Evolutionary conservation across 2,113 vertebrate genomes (phyloP), one percentile per base, ranked within the genome.

Genomic region (Hucho hucho): DNA sequence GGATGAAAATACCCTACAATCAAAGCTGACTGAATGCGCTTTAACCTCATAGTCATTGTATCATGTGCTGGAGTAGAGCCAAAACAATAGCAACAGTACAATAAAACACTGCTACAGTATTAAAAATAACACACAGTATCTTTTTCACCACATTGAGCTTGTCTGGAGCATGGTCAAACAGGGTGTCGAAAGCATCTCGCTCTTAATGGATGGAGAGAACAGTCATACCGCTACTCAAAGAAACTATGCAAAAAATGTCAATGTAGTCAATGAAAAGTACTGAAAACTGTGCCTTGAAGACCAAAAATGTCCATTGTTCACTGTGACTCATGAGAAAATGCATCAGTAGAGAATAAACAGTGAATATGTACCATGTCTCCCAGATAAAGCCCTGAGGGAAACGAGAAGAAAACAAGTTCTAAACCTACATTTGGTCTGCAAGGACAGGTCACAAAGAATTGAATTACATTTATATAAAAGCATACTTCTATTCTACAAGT

Each of bases 111-210:
- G 16, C 26, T 24, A 61, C 24, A 32, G 64, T 32, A 12, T 61
- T 43, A 43, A 25, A 14, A 43, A 4, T 4, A 22, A 20, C 28
- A 20, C 1, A 69, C 56, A 43, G 14, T 90, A 99, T 97, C 97
- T 98, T 98, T 89, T 99, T 98, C 80, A 99, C 97, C 26, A 99
- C 97, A 6, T 95, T 99, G 61, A 99, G 96, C 80, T 99, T 99
- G 88, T 99, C 98, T 5, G 98, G 98, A 14, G 98, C 97, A 0
- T 99, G 97, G 89, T 99, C 98, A 64, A 99, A 98, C 75, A 99
- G 89, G 16, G 98, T 99, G 90, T 99, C 97, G 14, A 99, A 99
- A 20, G 97, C 98, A 63, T 99, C 98, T 1, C 97, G 94, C 84
- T 99, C 98, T 99, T 91, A 37, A 90, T 72, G 90, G 70, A 91